These are phyloP conservation scores for Melozone crissalis DNA, from an alignment of 2,113 vertebrate genomes.

Conservation along the genomic window DNA sequence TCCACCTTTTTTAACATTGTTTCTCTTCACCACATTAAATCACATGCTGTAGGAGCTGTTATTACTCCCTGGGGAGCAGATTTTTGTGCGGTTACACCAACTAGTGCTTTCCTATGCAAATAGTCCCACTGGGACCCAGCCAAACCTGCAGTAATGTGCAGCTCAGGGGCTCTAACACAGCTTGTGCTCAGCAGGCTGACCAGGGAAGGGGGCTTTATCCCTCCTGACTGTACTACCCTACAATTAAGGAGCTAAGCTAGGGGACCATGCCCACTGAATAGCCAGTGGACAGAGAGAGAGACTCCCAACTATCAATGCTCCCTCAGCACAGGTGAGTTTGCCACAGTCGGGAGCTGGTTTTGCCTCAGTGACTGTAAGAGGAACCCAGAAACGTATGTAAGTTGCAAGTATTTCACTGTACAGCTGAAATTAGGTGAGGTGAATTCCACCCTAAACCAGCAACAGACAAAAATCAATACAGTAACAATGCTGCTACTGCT, in stretches of 20 bases:
- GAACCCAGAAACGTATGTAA: neutral
- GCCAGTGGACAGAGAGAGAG: neutral
- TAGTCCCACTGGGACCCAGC: neutral
- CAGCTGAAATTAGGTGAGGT: neutral
- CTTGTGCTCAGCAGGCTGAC: neutral
- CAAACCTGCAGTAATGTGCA: neutral
- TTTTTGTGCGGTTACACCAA: neutral
- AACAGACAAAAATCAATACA: neutral
- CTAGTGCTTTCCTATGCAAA: neutral
- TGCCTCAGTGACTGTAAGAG: neutral
- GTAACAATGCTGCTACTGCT: neutral
- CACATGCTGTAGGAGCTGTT: neutral
- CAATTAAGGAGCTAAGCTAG: neutral
- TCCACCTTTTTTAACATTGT: neutral
- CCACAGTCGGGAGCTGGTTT: neutral
- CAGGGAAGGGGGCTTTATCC: neutral
- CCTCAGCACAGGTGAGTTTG: neutral
- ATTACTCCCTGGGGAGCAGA: neutral
- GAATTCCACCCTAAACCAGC: neutral
- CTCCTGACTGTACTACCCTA: neutral
- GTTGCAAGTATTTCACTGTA: neutral
- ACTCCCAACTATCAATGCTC: fast-evolving
- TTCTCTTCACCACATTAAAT: neutral
- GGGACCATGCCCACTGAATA: neutral
- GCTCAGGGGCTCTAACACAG: neutral